These are phyloP conservation scores for Agapornis canus DNA, from an alignment of 2,797 vertebrate genomes.

Conservation along the genomic window DNA sequence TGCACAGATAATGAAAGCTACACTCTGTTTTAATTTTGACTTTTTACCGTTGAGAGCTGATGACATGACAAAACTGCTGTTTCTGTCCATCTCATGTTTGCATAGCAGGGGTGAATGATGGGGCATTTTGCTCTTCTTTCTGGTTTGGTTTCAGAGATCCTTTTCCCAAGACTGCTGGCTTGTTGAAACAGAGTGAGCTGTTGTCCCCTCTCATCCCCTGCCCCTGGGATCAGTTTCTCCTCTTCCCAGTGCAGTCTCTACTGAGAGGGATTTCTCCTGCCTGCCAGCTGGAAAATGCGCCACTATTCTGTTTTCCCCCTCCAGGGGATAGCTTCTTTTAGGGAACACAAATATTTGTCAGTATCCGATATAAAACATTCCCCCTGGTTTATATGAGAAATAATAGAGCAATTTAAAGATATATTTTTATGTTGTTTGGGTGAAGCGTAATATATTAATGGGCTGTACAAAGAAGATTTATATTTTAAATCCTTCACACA, in stretches of 20 bases:
- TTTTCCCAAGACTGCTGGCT: neutral
- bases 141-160: neutral
- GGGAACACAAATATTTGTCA: conserved; percentile 52
- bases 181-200: neutral
- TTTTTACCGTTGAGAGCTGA: neutral
- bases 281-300: conserved; percentile 14
- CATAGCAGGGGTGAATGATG: neutral
- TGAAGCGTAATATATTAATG: conserved; percentile 65
- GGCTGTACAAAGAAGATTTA: conserved; percentile 67
- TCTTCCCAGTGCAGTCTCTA: neutral
- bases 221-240: neutral
- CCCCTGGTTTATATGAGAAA: conserved; percentile 43
- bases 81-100: neutral
- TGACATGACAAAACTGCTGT: neutral
- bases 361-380: conserved; percentile 21
- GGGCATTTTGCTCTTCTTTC: neutral
- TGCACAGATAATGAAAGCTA: neutral
- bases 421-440: conserved; percentile 54
- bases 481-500: conserved; percentile 62
- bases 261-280: neutral
- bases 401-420: conserved; percentile 51
- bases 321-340: neutral
- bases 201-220: neutral
- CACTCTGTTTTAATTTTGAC: neutral
- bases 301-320: conserved; percentile 33